Conservation (phyloP, 1,140 invertebrate species). For the Sitobion miscanthi region DNA sequence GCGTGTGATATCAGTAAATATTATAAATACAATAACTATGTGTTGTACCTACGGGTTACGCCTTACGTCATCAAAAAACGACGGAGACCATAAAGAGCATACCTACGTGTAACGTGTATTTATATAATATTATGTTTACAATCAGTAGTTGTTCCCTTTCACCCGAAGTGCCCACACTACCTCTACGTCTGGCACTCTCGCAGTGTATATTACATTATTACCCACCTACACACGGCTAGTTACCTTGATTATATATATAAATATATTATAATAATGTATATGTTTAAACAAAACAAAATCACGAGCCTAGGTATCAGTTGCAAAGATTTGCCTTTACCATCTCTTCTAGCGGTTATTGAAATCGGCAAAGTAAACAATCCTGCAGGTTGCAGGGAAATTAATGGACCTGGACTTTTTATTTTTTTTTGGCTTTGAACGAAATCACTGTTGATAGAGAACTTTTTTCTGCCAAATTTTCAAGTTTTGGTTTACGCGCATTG, state of each 20-base stretch:
- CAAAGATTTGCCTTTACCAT: no score
- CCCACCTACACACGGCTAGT: not conserved
- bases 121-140: not conserved
- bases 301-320: not conserved
- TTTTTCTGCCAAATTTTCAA: no score
- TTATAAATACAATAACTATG: not conserved
- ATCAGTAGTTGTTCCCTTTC: not conserved
- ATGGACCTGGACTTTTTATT: no score
- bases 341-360: no score
- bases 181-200: not conserved
- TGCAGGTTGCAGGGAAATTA: no score
- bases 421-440: no score
- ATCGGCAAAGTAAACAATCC: no score
- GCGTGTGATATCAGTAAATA: not conserved
- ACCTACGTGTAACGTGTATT: not conserved
- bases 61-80: not conserved
- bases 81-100: not conserved
- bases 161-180: not conserved
- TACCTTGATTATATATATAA: not conserved
- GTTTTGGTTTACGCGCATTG: no score
- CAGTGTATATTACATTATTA: not conserved
- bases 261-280: not conserved
- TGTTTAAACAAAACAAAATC: not conserved
- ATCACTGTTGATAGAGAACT: no score
- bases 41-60: not conserved